Evolutionary conservation across 2,797 vertebrate species (phyloP), one percentile per base, ranked within the genome.

Genomic region (Xerus rutilus): DNA sequence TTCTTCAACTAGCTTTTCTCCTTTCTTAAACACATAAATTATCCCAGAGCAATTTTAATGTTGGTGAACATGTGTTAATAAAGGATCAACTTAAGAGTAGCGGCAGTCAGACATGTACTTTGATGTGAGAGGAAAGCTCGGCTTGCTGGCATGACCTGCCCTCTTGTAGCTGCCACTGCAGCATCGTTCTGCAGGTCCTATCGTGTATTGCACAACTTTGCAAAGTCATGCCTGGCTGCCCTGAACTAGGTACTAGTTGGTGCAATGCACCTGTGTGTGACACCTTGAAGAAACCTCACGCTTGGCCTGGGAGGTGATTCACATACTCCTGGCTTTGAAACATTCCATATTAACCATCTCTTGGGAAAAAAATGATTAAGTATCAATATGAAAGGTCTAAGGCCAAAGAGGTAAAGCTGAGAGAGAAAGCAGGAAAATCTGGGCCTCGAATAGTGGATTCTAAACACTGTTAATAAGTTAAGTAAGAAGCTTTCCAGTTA

Each of bases 141-240:
- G 35, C 85, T 18, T 0, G 67, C 3, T 91, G 54, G 86, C 8
- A 83, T 57, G 85, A 94, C 43, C 73, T 1, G 77, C 83, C n/a
- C 64, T 97, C 93, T 91, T 64, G 45, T 85, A 67, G 96, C 95
- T 69, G 87, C 2, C 11, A 84, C 89, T n/a, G 14, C 35, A 69
- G 91, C 32, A 87, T 73, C 28, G 65, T 82, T 79, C 59, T n/a
- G 86, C 98, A 98, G 64, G 91, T 83, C 95, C 93, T 67, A 20
- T 96, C 96, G 69, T 78, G 97, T 83, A 45, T 35, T 1, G 21
- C 8, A 7, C 64, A 91, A 94, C 96, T 95, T 93, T 86, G 97
- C 98, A 97, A 97, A 98, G 98, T 98, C 98, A 97, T 94, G 93
- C 97, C 81, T 95, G 91, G 89, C 82, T 97, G 97, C 97, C 96